Evolutionary conservation across 2,888 invertebrate species (phyloP).

Genomic region (Malthinus seriepunctatus): DNA sequence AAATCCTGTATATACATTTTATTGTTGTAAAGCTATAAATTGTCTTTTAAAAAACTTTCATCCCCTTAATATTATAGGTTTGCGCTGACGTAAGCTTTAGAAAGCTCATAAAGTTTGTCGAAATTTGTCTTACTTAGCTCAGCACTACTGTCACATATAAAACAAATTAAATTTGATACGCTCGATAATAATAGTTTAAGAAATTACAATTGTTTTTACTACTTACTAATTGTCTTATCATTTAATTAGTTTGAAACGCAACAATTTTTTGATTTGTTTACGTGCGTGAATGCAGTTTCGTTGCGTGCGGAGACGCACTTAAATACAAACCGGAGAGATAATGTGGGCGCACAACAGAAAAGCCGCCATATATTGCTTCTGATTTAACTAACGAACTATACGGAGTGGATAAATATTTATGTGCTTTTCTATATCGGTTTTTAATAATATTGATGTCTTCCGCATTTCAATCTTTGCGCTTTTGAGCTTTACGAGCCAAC

Average conservation of each 20-base stretch:
- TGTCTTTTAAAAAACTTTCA: not conserved
- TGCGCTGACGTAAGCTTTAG: conserved; percentile 8
- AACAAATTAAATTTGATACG: conserved; percentile 1
- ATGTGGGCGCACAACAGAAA: conserved; percentile 24
- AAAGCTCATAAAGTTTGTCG: conserved; percentile 9
- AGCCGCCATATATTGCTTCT: conserved; percentile 23
- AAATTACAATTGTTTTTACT: too few species aligned
- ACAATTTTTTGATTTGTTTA: conserved; percentile 17
- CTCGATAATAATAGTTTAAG: too few species aligned
- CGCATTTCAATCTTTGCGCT: too few species aligned
- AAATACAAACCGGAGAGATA: conserved; percentile 14
- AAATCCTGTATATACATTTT: too few species aligned
- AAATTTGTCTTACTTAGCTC: conserved; percentile 19
- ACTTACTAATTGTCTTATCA: too few species aligned
- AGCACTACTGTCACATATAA: conserved; percentile 19
- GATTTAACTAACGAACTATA: conserved; percentile 12
- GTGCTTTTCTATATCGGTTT: too few species aligned
- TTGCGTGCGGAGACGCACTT: conserved; percentile 27
- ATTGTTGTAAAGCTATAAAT: too few species aligned
- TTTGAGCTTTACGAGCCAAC: too few species aligned
- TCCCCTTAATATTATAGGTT: not conserved
- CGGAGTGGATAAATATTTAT: too few species aligned
- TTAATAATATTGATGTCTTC: too few species aligned
- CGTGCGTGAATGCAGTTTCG: conserved; percentile 18
- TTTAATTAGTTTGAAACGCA: too few species aligned